Percentiles rank a stretch among this genome's conserved stretches.
Conservation (phyloP, 2,113 vertebrate species). For the Actinemys pallida region DNA sequence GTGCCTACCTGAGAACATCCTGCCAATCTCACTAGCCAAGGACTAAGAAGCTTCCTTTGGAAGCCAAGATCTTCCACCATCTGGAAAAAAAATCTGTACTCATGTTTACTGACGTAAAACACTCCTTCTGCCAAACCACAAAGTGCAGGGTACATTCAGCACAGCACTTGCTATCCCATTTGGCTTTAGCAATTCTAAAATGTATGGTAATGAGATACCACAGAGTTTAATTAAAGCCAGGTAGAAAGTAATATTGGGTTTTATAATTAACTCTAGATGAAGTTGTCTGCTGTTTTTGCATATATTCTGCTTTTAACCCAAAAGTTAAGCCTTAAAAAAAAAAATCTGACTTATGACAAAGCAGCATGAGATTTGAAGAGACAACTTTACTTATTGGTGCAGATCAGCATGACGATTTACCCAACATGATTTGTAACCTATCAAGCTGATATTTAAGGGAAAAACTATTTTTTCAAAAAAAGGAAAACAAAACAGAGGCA, state of each 20-base stretch:
- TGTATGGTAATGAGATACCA: neutral
- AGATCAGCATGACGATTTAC: neutral
- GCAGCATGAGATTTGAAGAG: neutral
- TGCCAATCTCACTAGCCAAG: neutral
- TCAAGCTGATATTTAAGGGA: neutral
- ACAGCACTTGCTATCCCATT: neutral
- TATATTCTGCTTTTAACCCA: neutral
- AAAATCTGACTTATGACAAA: neutral
- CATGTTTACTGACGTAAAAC: neutral
- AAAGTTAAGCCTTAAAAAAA: slow-evolving; percentile 15
- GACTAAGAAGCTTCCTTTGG: neutral
- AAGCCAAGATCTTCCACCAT: neutral
- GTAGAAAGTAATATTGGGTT: neutral
- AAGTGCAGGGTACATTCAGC: neutral
- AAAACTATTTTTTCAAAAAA: neutral
- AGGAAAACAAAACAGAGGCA: neutral
- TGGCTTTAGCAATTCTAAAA: neutral
- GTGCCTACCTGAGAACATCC: neutral
- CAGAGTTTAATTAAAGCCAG: neutral
- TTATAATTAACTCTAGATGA: neutral
- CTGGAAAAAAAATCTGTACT: neutral
- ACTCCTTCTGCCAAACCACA: neutral
- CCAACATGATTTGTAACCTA: neutral
- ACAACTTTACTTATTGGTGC: neutral
- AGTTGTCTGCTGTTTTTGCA: neutral